Evolutionary conservation across 2,888 invertebrate genomes (phyloP).

Genomic region (Cordilura impudica): DNA sequence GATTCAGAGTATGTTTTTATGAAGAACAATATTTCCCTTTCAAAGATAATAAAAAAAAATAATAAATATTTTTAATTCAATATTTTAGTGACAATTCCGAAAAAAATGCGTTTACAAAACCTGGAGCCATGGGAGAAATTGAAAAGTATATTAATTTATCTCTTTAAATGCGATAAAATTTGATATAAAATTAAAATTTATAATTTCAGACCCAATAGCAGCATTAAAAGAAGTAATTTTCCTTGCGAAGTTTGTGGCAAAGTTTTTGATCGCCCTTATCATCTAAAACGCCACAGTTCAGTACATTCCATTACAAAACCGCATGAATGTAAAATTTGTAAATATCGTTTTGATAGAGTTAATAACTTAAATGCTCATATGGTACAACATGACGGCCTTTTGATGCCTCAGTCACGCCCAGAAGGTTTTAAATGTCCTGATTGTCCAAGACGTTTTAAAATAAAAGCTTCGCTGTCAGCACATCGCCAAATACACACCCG

Average conservation of each 20-base stretch:
- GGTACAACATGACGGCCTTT: slow-evolving; percentile 29
- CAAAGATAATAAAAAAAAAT: no score
- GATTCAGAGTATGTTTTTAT: slow-evolving; percentile 50
- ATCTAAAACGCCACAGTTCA: slow-evolving; percentile 72
- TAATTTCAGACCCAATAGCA: slow-evolving; percentile 60
- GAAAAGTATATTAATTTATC: slow-evolving; percentile 43
- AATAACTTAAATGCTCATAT: slow-evolving; percentile 69
- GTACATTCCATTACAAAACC: slow-evolving; percentile 69
- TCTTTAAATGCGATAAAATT: background rate
- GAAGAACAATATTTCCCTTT: no score
- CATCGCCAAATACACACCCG: slow-evolving; percentile 75
- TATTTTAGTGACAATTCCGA: slow-evolving; percentile 24
- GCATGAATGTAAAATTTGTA: slow-evolving; percentile 69
- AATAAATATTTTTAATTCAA: no score
- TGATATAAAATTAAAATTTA: no score
- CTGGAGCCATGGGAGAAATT: slow-evolving; percentile 38
- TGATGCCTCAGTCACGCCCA: slow-evolving; percentile 34
- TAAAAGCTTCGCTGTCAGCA: slow-evolving; percentile 79
- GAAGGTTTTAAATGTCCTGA: slow-evolving; percentile 78
- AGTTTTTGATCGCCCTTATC: slow-evolving; percentile 78
- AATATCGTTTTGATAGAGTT: slow-evolving; percentile 61
- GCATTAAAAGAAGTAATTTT: slow-evolving; percentile 61
- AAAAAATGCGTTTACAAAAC: slow-evolving; percentile 3
- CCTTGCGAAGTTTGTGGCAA: slow-evolving; percentile 79
- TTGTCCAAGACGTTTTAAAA: slow-evolving; percentile 80